Evolutionary conservation across 1,140 invertebrate genomes (phyloP), one percentile per base, ranked within the genome.

Genomic region (Melipona quadrifasciata): DNA sequence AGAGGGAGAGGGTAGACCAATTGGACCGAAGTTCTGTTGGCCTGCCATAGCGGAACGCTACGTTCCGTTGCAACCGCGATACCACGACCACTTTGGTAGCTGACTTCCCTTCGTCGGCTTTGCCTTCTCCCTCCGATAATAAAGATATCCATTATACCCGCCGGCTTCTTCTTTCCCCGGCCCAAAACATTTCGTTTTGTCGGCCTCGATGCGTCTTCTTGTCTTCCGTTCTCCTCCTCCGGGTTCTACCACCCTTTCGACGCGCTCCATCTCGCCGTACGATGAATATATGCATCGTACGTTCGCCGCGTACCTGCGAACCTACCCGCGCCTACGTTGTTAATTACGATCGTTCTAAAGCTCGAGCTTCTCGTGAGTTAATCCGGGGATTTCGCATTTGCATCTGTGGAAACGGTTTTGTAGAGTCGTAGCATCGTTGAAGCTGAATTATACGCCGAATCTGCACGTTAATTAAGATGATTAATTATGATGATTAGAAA

Each of bases 141-240:
- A 90, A 90, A 90, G 89, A 90, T 90, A 90, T 90, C 89, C 89
- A 89, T 90, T 90, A 90, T 90, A 87, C 76, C 83, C 75, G 87
- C 78, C 76, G 85, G 78, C 82, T 87, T 89, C 88, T 89, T 89
- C 85, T 86, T 76, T 65, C 80, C 31, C 64, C 67, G 72, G 57
- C 65, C 81, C 39, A 47, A 67, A 86, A 88, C 80, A 79, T 84
- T 84, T 86, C 88, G 80, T 81, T 89, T 88, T 84, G 84, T 70
- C 68, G 72, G 67, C 51, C 72, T 34, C 74, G 39, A 57, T 84
- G 77, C 71, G 16, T 77, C 31, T 34, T 67, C 57, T 57, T 61
- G 27, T 76, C 34, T 57, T 64, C 58, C 53, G 34, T 67, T 81
- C 58, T 34, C 31, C 4, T 76, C 6, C 47, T 14, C 80, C 31